Evolutionary conservation across 2,113 vertebrate species (phyloP), one percentile per base, ranked within the genome.

Genomic region (Lepisosteus oculatus): DNA sequence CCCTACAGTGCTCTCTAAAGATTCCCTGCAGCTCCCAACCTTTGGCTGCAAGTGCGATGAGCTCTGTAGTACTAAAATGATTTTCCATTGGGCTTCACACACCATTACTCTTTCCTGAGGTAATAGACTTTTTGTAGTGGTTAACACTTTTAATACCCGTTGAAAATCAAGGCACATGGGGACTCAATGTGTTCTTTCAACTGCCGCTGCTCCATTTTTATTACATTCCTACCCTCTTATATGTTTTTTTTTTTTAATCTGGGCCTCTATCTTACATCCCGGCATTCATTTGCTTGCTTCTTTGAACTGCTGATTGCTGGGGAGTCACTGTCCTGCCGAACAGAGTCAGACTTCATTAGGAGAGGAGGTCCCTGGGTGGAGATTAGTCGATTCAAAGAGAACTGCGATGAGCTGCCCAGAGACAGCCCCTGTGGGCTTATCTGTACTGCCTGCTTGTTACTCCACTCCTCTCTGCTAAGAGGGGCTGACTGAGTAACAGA

Each of bases 251-350:
- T 29, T 29, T 2, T 2, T 1, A 29, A 59, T 59, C 56, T 59
- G 3, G 8, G 7, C 56, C n/a, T 11, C 0, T 12, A n/a, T 59
- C 11, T 59, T 13, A n/a, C n/a, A 59, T 8, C 13, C n/a, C 56
- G 3, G 3, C 56, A 59, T 12, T 8, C 56, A 59, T 13, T 59
- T 59, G 14, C 12, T 29, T 13, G 4, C 13, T 15, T 9, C 62
- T 65, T 65, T 65, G 62, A 65, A 65, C 62, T 65, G 62, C 62
- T 65, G 62, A 65, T 65, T 65, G 17, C 62, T 41, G 17, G n/a
- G 3, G 8, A 42, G 62, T 29, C 11, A 29, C 17, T 13, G 5
- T 65, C n/a, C n/a, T 41, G 17, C 62, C 17, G 42, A 29, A n/a
- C 3, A 29, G 8, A 65, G 62, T 42, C 6, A 65, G 42, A 65